These are phyloP conservation scores for Cataglyphis livida DNA, from an alignment of 2,888 invertebrate species.

Conservation along the genomic window DNA sequence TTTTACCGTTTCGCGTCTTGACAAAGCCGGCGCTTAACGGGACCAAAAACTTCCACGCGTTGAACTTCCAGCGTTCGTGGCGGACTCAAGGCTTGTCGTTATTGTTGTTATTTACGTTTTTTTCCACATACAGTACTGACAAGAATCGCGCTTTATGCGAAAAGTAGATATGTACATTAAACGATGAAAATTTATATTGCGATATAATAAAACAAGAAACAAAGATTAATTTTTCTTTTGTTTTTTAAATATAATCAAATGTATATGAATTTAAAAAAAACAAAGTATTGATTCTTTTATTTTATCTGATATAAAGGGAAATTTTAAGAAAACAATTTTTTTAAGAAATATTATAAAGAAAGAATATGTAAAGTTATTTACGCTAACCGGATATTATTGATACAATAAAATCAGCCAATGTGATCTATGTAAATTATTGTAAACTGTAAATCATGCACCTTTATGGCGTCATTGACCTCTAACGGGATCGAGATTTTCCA, in stretches of 20 bases:
- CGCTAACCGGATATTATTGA: neutral
- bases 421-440: slow-evolving; percentile 56
- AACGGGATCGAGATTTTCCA: slow-evolving; percentile 67
- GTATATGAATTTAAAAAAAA: neutral
- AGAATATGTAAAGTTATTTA: neutral
- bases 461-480: slow-evolving; percentile 66
- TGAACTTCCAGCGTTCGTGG: slow-evolving; percentile 39
- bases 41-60: slow-evolving; percentile 43
- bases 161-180: neutral
- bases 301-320: neutral
- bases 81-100: neutral
- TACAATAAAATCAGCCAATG: slow-evolving; percentile 3
- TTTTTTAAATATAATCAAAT: neutral
- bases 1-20: slow-evolving; percentile 61
- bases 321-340: neutral
- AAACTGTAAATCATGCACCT: slow-evolving; percentile 57
- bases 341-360: neutral
- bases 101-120: neutral
- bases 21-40: slow-evolving; percentile 65
- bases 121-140: neutral
- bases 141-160: neutral
- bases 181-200: neutral
- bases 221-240: neutral
- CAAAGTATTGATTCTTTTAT: neutral
- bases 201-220: neutral